Base-by-base conservation (phyloP, 1,140 invertebrate species). In the Psilanteris sp. region DNA sequence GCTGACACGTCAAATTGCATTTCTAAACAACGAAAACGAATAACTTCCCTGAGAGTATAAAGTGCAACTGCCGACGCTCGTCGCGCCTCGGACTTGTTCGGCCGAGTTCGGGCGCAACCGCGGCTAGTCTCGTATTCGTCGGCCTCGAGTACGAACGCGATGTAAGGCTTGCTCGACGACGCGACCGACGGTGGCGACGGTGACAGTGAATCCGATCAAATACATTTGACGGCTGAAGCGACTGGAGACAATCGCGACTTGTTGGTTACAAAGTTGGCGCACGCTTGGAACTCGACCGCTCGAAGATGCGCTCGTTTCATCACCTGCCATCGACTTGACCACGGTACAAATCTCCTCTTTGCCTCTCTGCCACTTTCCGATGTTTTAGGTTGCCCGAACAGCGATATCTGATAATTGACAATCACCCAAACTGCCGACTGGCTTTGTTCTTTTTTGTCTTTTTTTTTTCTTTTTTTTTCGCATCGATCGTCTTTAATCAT, bases 241-340 rank as follows among this genome's bases (percentile, higher is more conserved):
- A n/a, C 32, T 11, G 15, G 4, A 34, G 15, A 34, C 13, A 34
- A 34, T 4, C 14, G 29, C 8, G 24, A 8, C 24, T 7, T 8
- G 24, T 4, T 10, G 11, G 11, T n/a, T n/a, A n/a, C n/a, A n/a
- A n/a, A 14, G n/a, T 32, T 13, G 1, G 15, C 14, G 9, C 10
- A 34, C 4, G 32, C 15, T 3, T 14, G 32, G 3, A 15, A 37
- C 18, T 8, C 6, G 15, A 1, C 1, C 24, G 41, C 14, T 9
- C 44, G 10, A 48, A 48, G 32, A 54, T 54, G 48, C n/a, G 22
- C n/a, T 22, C 48, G 34, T 24, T 3, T 27, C 8, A 27, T 26
- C 34, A 54, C 4, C 48, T 37, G 48, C 48, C 24, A 27, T 27
- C 48, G 20, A 37, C 48, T 54, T 54, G 22, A 54, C 18, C 32